Conservation (phyloP, 2,888 invertebrate genomes). For the Lacanobia oleracea region DNA sequence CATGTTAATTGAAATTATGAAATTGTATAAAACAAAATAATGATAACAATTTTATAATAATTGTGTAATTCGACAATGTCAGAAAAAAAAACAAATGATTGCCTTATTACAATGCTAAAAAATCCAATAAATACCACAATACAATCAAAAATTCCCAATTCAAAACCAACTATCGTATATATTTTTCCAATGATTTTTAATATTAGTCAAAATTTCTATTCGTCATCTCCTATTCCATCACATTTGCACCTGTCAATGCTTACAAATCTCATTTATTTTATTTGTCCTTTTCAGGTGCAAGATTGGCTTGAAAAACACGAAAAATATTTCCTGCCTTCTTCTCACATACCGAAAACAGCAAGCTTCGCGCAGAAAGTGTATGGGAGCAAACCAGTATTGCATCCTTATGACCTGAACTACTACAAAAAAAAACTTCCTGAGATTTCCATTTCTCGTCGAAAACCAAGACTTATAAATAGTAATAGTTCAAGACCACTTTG, state of each 20-base stretch:
- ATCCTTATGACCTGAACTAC: not conserved
- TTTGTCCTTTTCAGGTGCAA: constrained; percentile 38
- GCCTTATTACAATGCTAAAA: no score
- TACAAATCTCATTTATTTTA: not conserved
- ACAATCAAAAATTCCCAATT: not conserved
- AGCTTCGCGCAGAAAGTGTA: constrained; percentile 28
- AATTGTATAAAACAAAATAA: no score
- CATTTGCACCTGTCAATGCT: not conserved
- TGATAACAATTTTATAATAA: no score
- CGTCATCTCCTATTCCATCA: not conserved
- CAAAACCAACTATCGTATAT: no score
- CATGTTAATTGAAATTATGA: no score
- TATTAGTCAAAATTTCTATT: not conserved
- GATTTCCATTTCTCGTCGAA: not conserved
- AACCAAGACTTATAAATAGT: no score
- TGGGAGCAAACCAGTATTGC: not conserved
- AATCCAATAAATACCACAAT: no score
- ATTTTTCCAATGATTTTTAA: no score
- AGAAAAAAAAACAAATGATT: no score
- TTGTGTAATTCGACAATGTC: no score
- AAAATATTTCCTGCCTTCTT: constrained; percentile 41
- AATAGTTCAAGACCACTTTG: not conserved
- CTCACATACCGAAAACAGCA: not conserved
- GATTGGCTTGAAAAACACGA: constrained; percentile 52
- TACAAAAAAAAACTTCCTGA: not conserved